phyloP scores from a whole-genome alignment of 2,113 vertebrate genomes.

The Anoura caudifer region DNA sequence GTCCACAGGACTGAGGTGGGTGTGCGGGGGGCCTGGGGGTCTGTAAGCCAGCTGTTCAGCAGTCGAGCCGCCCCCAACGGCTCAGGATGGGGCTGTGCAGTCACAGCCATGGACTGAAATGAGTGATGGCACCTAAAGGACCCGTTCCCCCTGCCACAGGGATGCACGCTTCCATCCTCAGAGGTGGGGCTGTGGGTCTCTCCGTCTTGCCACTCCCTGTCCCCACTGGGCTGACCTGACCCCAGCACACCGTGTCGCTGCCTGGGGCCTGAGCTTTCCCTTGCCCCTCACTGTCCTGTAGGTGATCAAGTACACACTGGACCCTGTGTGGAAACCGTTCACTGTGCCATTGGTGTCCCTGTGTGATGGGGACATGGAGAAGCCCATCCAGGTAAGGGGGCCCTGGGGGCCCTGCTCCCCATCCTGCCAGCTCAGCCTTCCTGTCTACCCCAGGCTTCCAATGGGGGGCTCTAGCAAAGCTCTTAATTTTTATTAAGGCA shows the following conservation, averaged over 20 bases:
- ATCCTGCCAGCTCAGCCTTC: background rate
- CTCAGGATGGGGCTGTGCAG: background rate
- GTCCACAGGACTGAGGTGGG: constrained; percentile 97
- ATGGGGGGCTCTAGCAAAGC: background rate
- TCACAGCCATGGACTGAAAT: background rate
- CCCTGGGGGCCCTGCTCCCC: rapidly evolving
- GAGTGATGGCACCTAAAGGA: rapidly evolving
- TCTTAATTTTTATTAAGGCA: background rate
- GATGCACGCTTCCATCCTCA: background rate
- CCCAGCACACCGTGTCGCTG: background rate
- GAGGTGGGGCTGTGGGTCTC: background rate
- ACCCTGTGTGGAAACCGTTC: constrained; percentile 95
- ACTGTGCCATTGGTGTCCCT: constrained; percentile 95
- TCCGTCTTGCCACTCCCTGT: background rate
- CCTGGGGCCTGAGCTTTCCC: background rate
- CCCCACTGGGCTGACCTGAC: background rate
- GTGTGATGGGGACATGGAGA: constrained; percentile 94
- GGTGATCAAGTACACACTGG: constrained; percentile 98
- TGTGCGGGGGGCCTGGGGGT: rapidly evolving
- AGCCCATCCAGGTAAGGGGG: constrained; percentile 90
- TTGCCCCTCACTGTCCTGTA: constrained; percentile 50
- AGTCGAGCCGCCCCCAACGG: background rate
- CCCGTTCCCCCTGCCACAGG: background rate
- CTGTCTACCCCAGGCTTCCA: rapidly evolving
- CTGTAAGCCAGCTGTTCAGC: background rate